phyloP scores from a whole-genome alignment of 2,113 vertebrate species.

The Gallinago undulata region DNA sequence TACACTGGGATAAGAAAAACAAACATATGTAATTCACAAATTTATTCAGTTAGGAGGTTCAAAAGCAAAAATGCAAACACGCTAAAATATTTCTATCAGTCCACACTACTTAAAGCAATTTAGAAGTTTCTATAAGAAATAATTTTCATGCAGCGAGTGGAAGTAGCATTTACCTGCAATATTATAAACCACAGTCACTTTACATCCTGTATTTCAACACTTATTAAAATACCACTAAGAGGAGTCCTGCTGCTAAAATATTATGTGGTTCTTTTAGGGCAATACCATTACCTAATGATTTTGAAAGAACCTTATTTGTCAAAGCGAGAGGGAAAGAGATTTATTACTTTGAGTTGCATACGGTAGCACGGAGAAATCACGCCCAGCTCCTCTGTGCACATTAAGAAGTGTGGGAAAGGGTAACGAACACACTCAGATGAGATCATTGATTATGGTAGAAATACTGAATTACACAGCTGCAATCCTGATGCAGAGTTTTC shows the following conservation, averaged over 20 bases:
- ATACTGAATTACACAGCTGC: not conserved
- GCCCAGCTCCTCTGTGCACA: not conserved
- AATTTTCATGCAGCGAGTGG: slow-evolving; percentile 36
- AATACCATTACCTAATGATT: slow-evolving; percentile 67
- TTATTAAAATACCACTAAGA: slow-evolving; percentile 67
- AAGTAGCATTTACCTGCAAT: slow-evolving; percentile 37
- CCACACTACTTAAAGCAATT: slow-evolving; percentile 52
- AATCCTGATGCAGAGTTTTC: not conserved
- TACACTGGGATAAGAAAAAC: not conserved
- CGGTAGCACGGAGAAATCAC: not conserved
- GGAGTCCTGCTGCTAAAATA: slow-evolving; percentile 56
- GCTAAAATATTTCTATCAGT: slow-evolving; percentile 53
- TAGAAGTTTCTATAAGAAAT: slow-evolving; percentile 56
- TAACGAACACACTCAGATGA: not conserved
- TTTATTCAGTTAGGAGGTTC: slow-evolving; percentile 17
- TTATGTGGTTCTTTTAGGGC: slow-evolving; percentile 44
- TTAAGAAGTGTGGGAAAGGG: not conserved
- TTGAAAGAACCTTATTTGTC: slow-evolving; percentile 30
- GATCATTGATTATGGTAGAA: not conserved
- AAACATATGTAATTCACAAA: slow-evolving; percentile 10
- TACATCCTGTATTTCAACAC: slow-evolving; percentile 25
- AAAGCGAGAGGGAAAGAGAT: not conserved
- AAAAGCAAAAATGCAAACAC: slow-evolving; percentile 25
- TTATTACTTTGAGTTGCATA: not conserved
- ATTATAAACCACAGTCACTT: slow-evolving; percentile 11